Evolutionary conservation across 2,888 invertebrate species (phyloP), one percentile per base, ranked within the genome.

Genomic region (Drosophila borborema): DNA sequence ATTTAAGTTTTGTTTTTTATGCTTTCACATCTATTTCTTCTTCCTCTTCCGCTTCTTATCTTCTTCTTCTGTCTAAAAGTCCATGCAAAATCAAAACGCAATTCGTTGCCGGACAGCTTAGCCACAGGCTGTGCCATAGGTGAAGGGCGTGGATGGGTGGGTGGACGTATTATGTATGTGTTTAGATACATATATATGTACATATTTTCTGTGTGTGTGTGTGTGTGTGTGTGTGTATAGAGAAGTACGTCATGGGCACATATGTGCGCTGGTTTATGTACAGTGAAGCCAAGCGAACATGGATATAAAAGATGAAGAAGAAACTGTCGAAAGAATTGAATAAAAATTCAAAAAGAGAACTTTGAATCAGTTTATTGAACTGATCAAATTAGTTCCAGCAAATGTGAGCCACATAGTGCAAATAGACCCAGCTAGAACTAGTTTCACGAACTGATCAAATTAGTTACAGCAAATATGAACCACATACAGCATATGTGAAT

Each of bases 51-150:
- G 66, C 54, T 61, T 77, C 28, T 31, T 34, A 14, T 20, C 12
- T 53, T 65, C 31, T 14, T 65, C 23, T 38, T 54, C 38, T 38
- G 54, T 18, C 46, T 59, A 63, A 75, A 79, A 87, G 82, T 77
- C 80, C 74, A 87, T 89, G 87, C 83, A 86, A 87, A 87, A 83
- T 90, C 90, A 83, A 90, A 86, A 76, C 75, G 80, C 80, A 83
- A 77, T 84, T 74, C 61, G 54, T 71, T 65, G 82, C 82, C 72
- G 89, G 89, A 86, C 89, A 86, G 82, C 77, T 74, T 70, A 77
- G 72, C 73, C 68, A 51, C 68, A 70, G 70, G 64, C 69, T 66
- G 68, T 36, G 59, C 58, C 46, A 40, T 28, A 14, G 56, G 16
- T 48, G 64, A 18, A 20, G 55, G 14, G 18, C 28, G 28, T 28